phyloP scores from a whole-genome alignment of 1,140 invertebrate species.

The Drosophila ogumai region DNA sequence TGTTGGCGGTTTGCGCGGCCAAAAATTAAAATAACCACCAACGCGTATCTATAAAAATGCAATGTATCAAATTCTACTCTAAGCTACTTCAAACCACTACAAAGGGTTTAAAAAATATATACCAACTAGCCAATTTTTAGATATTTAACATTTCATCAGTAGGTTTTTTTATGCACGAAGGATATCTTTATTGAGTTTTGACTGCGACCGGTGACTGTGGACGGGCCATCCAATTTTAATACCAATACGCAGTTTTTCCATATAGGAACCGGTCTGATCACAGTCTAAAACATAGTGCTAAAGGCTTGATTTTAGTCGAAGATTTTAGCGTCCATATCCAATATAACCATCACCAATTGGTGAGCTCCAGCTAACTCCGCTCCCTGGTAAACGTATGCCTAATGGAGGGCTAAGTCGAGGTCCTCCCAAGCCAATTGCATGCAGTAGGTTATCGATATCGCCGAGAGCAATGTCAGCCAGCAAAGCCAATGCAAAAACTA shows the following conservation, averaged over 20 bases:
- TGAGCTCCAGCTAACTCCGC: neutral
- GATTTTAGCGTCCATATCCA: slow-evolving; percentile 14
- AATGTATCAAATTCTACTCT: slow-evolving; percentile 67
- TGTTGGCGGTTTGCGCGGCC: slow-evolving; percentile 59
- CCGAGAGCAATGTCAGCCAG: slow-evolving; percentile 26
- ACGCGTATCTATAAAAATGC: slow-evolving; percentile 46
- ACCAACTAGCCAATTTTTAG: neutral
- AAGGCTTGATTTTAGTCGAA: neutral
- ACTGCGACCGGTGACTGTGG: neutral
- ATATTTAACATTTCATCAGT: neutral
- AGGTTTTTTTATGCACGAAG: neutral
- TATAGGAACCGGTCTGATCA: neutral
- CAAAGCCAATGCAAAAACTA: slow-evolving; percentile 32
- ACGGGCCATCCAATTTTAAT: neutral
- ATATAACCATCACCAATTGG: neutral
- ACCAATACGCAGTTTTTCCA: neutral
- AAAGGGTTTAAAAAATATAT: neutral
- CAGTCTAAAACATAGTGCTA: neutral
- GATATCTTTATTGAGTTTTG: slow-evolving; percentile 6
- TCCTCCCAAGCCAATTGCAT: neutral
- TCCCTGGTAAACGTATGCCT: neutral
- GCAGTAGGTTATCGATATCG: neutral
- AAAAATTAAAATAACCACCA: slow-evolving; percentile 66
- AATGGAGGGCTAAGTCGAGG: neutral
- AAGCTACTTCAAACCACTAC: neutral